These are phyloP conservation scores for Verasper variegatus DNA, from an alignment of 2,113 vertebrate species.

Conservation along the genomic window DNA sequence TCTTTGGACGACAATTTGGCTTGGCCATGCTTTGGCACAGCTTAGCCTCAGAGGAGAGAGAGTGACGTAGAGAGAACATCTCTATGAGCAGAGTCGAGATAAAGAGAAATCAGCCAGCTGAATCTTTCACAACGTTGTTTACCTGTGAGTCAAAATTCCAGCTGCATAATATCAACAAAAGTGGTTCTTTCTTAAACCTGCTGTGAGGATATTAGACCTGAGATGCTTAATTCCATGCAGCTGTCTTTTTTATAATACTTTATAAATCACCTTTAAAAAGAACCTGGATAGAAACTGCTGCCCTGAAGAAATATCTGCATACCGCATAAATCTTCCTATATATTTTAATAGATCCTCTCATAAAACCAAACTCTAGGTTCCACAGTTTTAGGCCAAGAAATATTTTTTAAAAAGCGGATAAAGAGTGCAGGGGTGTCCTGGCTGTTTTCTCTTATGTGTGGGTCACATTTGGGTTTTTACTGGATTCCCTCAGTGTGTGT, in stretches of 20 bases:
- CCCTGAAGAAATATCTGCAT: not conserved
- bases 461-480: constrained; percentile 1
- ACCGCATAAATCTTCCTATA: not conserved
- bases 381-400: no score
- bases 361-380: not conserved
- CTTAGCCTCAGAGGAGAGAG: no score
- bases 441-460: not conserved
- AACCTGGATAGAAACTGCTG: not conserved
- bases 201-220: not conserved
- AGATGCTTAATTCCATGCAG: not conserved
- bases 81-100: no score
- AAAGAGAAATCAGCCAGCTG: no score
- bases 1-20: no score
- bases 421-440: not conserved
- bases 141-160: no score
- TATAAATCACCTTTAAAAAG: not conserved
- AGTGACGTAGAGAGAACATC: no score
- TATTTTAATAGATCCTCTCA: not conserved
- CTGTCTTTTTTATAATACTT: no score
- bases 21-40: no score
- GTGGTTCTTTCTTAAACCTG: not conserved
- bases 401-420: not conserved
- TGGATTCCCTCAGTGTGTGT: constrained; percentile 34
- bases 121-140: no score
- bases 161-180: not conserved